Evolutionary conservation across 2,888 invertebrate species (phyloP).

Genomic region (Argyresthia albistria): DNA sequence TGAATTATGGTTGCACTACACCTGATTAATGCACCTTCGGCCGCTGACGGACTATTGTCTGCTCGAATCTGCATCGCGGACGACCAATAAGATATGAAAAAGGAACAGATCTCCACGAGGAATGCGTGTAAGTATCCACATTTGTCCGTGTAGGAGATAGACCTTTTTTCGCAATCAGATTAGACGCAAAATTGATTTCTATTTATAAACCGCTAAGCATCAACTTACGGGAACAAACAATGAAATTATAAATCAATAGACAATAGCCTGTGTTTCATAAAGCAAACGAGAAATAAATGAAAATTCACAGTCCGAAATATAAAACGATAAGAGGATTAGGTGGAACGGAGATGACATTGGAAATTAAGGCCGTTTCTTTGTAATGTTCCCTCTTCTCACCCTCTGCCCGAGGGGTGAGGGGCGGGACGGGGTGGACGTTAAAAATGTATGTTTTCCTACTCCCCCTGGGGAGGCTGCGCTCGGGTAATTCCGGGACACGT

Average conservation of each 20-base stretch:
- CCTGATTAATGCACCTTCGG: conserved; percentile 70
- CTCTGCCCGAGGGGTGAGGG: conserved; percentile 22
- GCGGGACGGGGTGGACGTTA: conserved; percentile 45
- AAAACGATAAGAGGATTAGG: conserved; percentile 71
- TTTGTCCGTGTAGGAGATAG: conserved; percentile 24
- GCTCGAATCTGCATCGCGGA: conserved; percentile 52
- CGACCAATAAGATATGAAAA: conserved; percentile 33
- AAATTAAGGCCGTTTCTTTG: conserved; percentile 73
- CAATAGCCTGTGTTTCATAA: conserved; percentile 33
- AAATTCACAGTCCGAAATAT: conserved; percentile 70
- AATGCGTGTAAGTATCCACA: conserved; percentile 40
- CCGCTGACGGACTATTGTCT: conserved; percentile 66
- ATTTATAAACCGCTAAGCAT: neutral
- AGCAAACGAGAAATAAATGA: conserved; percentile 66
- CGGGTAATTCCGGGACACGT: conserved; percentile 30
- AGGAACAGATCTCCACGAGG: conserved; percentile 24
- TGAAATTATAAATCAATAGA: neutral
- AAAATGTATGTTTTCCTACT: conserved; percentile 60
- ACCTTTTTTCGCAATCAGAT: neutral
- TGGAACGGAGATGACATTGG: conserved; percentile 72
- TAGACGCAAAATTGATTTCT: conserved; percentile 1
- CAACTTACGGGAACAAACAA: neutral
- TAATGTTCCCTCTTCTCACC: conserved; percentile 66
- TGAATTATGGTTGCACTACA: conserved; percentile 67
- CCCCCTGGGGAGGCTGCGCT: conserved; percentile 33